Base-by-base conservation (phyloP, 2,888 invertebrate species). In the Aleiodes alternator region DNA sequence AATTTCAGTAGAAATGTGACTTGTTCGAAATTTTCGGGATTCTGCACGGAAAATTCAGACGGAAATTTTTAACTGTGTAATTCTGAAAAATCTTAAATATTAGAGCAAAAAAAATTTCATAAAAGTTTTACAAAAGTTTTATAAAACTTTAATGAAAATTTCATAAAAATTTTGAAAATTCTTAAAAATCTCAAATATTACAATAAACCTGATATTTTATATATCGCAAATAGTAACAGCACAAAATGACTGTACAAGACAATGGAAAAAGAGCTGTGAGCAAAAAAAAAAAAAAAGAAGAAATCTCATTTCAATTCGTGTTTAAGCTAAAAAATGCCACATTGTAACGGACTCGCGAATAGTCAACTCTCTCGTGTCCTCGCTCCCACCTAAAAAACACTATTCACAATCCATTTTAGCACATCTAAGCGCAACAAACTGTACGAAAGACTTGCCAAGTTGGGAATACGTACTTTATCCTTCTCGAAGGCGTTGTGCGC, bases 341-440 rank as follows among this genome's bases (percentile, higher is more conserved):
- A 56, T 53, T 55, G 72, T 73, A 73, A 73, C 73, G 73, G 73
- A 64, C 50, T 73, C 31, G 48, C 73, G n/a, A 68, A 64, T 66
- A 72, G 14, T 61, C 38, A 7, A 43, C 43, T 43, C 23, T 23
- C 23, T 23, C 23, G 23, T 23, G 14, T 64, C 48, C 64, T 48
- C 12, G n/a, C 38, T 48, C 71, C 43, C 43, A 43, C 43, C 43
- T 43, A 43, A 43, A 23, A 23, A 71, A 43, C 59, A 38, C 57
- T 55, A 23, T 11, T 34, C 31, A 48, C 59, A 69, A 69, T 53
- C 53, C 69, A 69, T 74, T 74, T 69, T 74, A 69, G 74, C 59
- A 64, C 59, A 57, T 74, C 69, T 69, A 74, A 74, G 43, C 64
- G 43, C 64, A 64, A 64, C 48, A 64, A 48, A 48, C 64, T 64